phyloP scores from a whole-genome alignment of 2,888 invertebrate genomes.

The Cephus runcator region DNA sequence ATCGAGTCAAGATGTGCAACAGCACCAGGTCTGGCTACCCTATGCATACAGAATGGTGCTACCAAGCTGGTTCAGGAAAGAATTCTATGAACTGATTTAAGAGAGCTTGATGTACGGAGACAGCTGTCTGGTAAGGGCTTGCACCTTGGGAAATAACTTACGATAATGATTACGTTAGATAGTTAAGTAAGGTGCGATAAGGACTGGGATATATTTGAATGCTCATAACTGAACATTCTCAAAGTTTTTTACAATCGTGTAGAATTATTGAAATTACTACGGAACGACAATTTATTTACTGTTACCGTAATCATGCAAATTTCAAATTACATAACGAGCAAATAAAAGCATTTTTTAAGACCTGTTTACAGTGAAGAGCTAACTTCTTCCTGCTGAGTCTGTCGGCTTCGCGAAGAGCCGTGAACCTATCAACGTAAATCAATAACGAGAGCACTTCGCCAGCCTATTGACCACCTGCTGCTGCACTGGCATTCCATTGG shows the following conservation, averaged over 20 bases:
- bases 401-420: constrained; percentile 20
- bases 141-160: not conserved
- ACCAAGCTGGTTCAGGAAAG: constrained; percentile 52
- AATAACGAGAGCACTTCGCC: constrained; percentile 58
- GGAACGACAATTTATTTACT: not conserved
- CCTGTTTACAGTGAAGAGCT: constrained; percentile 40
- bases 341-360: constrained; percentile 33
- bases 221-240: not conserved
- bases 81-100: constrained; percentile 61
- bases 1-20: constrained; percentile 13
- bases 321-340: constrained; percentile 2
- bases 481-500: constrained; percentile 42
- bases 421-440: constrained; percentile 60
- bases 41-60: constrained; percentile 64
- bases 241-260: not conserved
- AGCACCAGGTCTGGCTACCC: constrained; percentile 47
- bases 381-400: constrained; percentile 7
- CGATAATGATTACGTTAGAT: not conserved
- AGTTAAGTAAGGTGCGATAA: not conserved
- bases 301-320: constrained; percentile 1
- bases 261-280: not conserved
- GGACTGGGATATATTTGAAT: not conserved
- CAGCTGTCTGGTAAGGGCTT: not conserved
- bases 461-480: constrained; percentile 57
- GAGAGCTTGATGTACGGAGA: constrained; percentile 19